Conservation (phyloP, 2,113 vertebrate species). For the Laticauda colubrina region DNA sequence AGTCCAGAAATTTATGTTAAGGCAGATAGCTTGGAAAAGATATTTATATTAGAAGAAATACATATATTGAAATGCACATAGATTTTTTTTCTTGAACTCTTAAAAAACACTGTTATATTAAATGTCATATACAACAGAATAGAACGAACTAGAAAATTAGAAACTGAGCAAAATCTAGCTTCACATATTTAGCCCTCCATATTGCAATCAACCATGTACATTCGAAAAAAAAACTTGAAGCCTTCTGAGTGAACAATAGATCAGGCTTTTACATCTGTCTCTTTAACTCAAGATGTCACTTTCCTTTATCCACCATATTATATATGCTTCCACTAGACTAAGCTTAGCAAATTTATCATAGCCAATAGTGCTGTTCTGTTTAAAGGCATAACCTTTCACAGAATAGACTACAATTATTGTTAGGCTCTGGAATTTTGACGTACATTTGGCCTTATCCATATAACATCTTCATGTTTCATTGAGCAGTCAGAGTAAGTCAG, state of each 20-base stretch:
- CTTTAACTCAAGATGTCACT: slow-evolving; percentile 42
- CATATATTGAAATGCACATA: background rate
- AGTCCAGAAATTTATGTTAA: background rate
- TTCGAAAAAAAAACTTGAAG: slow-evolving; percentile 27
- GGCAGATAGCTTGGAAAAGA: background rate
- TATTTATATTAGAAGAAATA: background rate
- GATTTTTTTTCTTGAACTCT: background rate
- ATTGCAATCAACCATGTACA: slow-evolving; percentile 17
- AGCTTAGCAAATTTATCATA: slow-evolving; percentile 19
- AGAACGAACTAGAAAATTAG: background rate
- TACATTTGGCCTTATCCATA: background rate
- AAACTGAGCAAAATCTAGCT: background rate
- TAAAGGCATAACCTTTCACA: slow-evolving; percentile 19
- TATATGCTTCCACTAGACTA: slow-evolving; percentile 14
- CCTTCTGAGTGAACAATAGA: slow-evolving; percentile 27
- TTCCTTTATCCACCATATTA: slow-evolving; percentile 33
- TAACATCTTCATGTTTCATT: slow-evolving; percentile 20
- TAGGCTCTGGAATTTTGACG: slow-evolving; percentile 11
- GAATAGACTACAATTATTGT: slow-evolving; percentile 16
- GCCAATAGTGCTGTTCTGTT: slow-evolving; percentile 15
- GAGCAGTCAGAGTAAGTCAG: background rate
- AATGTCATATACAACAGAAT: background rate
- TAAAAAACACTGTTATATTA: background rate
- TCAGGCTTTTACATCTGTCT: slow-evolving; percentile 45
- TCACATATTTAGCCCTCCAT: background rate